phyloP scores from a whole-genome alignment of 2,888 invertebrate genomes.

The Yponomeuta evonymella region DNA sequence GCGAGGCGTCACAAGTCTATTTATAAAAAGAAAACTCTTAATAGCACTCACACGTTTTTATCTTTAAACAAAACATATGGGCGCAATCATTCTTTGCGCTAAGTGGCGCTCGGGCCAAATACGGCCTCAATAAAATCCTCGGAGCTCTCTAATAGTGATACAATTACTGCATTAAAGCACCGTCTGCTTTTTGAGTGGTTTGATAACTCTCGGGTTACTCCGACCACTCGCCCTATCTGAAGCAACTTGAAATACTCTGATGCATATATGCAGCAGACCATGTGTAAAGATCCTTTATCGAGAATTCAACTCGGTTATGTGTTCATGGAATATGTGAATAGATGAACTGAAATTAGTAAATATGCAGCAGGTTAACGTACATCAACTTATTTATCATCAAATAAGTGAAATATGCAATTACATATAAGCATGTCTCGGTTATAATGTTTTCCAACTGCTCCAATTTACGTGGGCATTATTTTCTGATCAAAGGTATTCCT shows the following conservation, averaged over 20 bases:
- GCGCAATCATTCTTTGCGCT: slow-evolving; percentile 38
- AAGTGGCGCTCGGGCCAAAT: slow-evolving; percentile 45
- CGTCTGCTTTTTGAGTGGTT: slow-evolving; percentile 53
- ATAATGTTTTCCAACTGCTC: too few relatives aligned
- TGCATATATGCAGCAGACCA: too few relatives aligned
- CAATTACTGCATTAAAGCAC: slow-evolving; percentile 21
- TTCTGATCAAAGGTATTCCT: too few relatives aligned
- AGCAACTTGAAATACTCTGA: neutral
- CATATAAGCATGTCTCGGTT: too few relatives aligned
- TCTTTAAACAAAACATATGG: slow-evolving; percentile 52
- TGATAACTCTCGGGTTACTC: slow-evolving; percentile 37
- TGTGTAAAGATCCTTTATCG: too few relatives aligned
- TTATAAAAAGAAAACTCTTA: slow-evolving; percentile 27
- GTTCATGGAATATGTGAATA: too few relatives aligned
- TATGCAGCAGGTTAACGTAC: too few relatives aligned
- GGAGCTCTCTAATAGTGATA: slow-evolving; percentile 21
- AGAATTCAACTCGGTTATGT: too few relatives aligned
- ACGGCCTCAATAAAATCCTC: slow-evolving; percentile 37
- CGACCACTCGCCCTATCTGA: slow-evolving; percentile 15
- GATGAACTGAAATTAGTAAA: too few relatives aligned
- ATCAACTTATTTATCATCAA: too few relatives aligned
- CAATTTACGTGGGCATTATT: too few relatives aligned
- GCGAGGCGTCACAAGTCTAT: neutral
- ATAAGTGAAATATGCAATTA: too few relatives aligned
- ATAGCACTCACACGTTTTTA: slow-evolving; percentile 49